phyloP scores from a whole-genome alignment of 2,113 vertebrate species.

The Sprattus sprattus region DNA sequence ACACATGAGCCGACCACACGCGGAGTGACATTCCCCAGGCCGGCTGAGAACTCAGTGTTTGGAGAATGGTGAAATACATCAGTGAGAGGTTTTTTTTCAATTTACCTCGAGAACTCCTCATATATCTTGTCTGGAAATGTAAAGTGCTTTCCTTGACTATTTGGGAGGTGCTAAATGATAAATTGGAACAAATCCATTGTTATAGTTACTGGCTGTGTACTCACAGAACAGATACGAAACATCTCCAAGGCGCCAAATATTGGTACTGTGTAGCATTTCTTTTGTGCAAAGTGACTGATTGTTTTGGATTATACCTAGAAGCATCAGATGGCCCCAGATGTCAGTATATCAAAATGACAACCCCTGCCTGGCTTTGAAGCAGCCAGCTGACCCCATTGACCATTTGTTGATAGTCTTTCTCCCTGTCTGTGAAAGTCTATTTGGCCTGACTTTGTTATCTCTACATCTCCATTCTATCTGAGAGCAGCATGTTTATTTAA shows the following conservation, averaged over 20 bases:
- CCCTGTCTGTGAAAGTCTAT: not conserved
- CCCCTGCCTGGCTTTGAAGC: constrained; percentile 38
- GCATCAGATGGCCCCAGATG: constrained; percentile 13
- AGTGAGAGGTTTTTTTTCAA: not conserved
- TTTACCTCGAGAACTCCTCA: not conserved
- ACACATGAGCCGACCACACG: not conserved
- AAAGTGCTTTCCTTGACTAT: not conserved
- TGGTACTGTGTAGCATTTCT: not conserved
- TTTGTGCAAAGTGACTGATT: not conserved
- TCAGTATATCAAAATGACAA: constrained; percentile 44
- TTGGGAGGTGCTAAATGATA: not conserved
- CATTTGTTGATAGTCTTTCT: not conserved
- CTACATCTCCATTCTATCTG: not conserved
- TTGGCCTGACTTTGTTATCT: constrained; percentile 16
- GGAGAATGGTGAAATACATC: not conserved
- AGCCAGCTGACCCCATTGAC: not conserved
- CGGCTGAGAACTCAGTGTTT: not conserved
- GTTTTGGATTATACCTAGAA: constrained; percentile 37
- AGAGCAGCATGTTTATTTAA: not conserved
- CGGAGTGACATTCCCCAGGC: not conserved
- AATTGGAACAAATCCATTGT: not conserved
- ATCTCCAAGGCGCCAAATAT: not conserved
- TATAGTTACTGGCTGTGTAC: not conserved
- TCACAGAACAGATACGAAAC: not conserved
- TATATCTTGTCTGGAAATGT: not conserved